Conservation (phyloP, 2,888 invertebrate genomes). For the Drosophila prolongata region DNA sequence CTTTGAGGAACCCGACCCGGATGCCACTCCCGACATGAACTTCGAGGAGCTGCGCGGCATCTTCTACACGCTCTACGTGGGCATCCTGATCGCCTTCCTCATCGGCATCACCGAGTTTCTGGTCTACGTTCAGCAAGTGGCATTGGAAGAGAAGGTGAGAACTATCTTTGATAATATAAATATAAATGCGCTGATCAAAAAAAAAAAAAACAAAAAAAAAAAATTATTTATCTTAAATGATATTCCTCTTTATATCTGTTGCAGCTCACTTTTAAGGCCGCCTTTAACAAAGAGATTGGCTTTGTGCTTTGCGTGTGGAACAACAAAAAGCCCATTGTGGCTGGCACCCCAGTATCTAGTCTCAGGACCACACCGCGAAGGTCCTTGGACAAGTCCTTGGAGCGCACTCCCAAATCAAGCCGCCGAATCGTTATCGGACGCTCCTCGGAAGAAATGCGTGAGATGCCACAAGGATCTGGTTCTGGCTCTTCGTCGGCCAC, state of each 20-base stretch:
- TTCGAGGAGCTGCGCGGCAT: constrained; percentile 93
- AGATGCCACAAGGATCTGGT: constrained; percentile 39
- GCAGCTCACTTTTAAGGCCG: constrained; percentile 68
- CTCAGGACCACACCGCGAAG: constrained; percentile 63
- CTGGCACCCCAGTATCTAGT: constrained; percentile 64
- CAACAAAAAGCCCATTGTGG: constrained; percentile 74
- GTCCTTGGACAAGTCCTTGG: constrained; percentile 66
- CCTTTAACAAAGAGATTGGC: constrained; percentile 67
- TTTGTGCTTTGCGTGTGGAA: constrained; percentile 80
- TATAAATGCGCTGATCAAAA: no score
- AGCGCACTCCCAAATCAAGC: constrained; percentile 62
- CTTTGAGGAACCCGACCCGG: constrained; percentile 49
- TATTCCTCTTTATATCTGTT: no score
- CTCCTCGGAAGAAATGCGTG: constrained; percentile 69
- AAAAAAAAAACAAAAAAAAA: no score
- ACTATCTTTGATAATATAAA: no score
- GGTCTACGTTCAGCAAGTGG: constrained; percentile 91
- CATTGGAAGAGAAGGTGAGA: constrained; percentile 90
- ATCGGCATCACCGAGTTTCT: constrained; percentile 94
- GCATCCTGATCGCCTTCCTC: constrained; percentile 89
- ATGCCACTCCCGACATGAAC: constrained; percentile 67
- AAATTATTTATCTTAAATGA: no score
- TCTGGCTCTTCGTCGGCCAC: constrained; percentile 10
- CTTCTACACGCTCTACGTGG: constrained; percentile 92
- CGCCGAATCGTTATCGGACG: constrained; percentile 56